phyloP scores from a whole-genome alignment of 2,113 vertebrate species.

The Stercorarius parasiticus region DNA sequence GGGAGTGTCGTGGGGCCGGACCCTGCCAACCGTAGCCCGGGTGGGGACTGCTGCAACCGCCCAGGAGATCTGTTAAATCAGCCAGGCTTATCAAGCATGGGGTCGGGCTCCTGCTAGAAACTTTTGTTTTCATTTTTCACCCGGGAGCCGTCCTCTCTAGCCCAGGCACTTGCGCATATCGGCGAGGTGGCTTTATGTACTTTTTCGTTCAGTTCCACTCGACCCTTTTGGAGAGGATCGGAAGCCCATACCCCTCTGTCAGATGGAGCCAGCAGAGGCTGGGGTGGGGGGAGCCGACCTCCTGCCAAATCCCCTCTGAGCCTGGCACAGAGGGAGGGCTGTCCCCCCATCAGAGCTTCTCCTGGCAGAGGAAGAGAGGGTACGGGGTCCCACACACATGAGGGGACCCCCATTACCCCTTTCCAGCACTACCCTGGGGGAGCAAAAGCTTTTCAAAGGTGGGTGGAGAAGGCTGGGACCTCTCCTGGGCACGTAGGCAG shows the following conservation, averaged over 20 bases:
- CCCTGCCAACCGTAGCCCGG: rapidly evolving
- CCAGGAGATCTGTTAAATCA: not conserved
- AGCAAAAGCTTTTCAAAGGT: not conserved
- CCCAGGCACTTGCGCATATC: rapidly evolving
- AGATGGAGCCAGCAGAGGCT: not conserved
- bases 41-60: rapidly evolving
- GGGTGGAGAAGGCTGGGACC: not conserved
- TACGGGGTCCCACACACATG: rapidly evolving
- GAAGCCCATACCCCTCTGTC: not conserved
- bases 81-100: not conserved
- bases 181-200: not conserved
- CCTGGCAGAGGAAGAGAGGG: not conserved
- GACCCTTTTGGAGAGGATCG: not conserved
- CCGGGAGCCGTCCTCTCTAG: rapidly evolving
- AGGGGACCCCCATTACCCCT: not conserved
- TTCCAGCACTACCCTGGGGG: not conserved
- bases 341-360: not conserved
- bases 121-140: not conserved
- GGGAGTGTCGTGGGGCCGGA: rapidly evolving
- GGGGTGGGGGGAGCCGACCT: rapidly evolving
- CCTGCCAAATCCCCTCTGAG: rapidly evolving
- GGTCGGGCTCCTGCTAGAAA: not conserved
- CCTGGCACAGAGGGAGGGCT: not conserved
- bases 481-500: not conserved
- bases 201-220: not conserved